Base-by-base conservation (phyloP, 2,797 vertebrate genomes). In the Sebastiscus albofasciatus region DNA sequence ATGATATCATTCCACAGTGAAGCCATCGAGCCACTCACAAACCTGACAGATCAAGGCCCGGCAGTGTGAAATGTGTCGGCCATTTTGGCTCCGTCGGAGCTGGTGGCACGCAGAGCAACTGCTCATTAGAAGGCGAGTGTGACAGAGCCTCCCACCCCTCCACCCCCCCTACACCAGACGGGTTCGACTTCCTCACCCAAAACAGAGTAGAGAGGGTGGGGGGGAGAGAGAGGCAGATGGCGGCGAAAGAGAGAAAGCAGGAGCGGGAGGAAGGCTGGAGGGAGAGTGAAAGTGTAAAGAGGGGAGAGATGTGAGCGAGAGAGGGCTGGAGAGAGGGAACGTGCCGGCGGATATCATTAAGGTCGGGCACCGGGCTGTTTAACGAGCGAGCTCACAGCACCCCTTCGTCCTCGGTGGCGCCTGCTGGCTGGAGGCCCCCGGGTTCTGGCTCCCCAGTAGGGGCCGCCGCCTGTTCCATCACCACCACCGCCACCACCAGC, bases 41-140 rank as follows among this genome's bases (percentile, higher is more conserved):
- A 71, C 29, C 75, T 29, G 65, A 81, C 85, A 88, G 84, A 91
- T 91, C 85, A 87, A 87, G 89, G 84, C 85, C 68, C 81, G 66
- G 87, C 70, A 64, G 80, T 82, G 86, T 85, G 87, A 93, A 93
- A 92, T 82, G 87, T 74, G 87, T 82, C 91, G 75, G 91, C 89
- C 92, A 93, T 93, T 91, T 94, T 93, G 90, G 87, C 90, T 93
- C 85, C 0, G 75, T 81, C 55, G 69, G 89, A 89, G 85, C 77
- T 26, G 84, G 83, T 80, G 86, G 89, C 93, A 87, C 67, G 55
- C 87, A 79, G 91, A 88, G 93, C 81, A 74, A 83, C 83, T 87
- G 90, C 94, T 95, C 94, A 93, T 95, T 94, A 94, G 83, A 84
- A 83, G 89, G 87, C 85, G 4, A 89, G 87, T 72, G 83, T 85